Evolutionary conservation across 2,797 vertebrate species (phyloP).

Genomic region (Margarornis squamiger): DNA sequence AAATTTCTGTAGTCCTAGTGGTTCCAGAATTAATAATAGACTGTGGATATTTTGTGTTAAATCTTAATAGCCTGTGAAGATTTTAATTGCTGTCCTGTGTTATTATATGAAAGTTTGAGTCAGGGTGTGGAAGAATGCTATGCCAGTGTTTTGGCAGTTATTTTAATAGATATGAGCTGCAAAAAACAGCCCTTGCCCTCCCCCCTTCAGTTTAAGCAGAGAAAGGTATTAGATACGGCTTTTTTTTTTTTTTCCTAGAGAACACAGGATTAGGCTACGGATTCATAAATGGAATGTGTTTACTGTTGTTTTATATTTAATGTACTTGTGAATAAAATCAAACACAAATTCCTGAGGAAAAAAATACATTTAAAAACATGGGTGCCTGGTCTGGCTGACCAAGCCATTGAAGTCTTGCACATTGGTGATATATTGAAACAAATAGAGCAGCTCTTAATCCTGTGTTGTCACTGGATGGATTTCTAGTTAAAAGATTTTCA

Average conservation of each 20-base stretch:
- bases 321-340: neutral
- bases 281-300: neutral
- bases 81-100: neutral
- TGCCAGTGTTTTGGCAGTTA: slow-evolving; percentile 25
- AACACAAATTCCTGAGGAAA: neutral
- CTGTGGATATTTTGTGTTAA: neutral
- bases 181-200: neutral
- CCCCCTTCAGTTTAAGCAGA: neutral
- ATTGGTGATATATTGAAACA: neutral
- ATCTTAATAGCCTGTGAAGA: neutral
- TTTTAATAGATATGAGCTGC: neutral
- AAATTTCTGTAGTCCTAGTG: neutral
- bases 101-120: neutral
- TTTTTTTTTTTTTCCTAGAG: neutral
- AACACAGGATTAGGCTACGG: neutral
- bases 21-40: neutral
- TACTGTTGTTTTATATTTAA: neutral
- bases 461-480: neutral
- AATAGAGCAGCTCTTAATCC: neutral
- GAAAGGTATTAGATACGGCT: neutral
- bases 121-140: neutral
- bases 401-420: neutral
- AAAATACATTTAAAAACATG: neutral
- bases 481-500: neutral
- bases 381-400: neutral